Evolutionary conservation across 2,113 vertebrate genomes (phyloP), one percentile per base, ranked within the genome.

Genomic region (Empidonax traillii): DNA sequence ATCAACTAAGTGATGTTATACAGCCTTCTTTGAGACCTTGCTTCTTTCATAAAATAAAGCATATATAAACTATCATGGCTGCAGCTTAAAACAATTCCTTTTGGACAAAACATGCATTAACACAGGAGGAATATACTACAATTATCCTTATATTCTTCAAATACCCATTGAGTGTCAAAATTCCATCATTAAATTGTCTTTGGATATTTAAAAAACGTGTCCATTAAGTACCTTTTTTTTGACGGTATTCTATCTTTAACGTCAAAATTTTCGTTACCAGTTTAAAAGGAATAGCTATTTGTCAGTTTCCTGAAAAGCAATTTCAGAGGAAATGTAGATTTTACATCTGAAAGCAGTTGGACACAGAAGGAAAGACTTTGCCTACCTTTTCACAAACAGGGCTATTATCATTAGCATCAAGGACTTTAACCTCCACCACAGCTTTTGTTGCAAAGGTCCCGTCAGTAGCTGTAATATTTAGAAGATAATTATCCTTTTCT

Each of bases 391-490:
- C 98, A 43, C 99, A 99, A 21, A 99, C 97, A 30, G 99, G 99
- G 83, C 97, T 99, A 90, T 99, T 99, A 98, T 99, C 99, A 65
- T 99, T 99, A 92, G 99, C 99, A 86, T 99, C 99, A 80, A 99
- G 98, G 78, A 99, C 99, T 96, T 99, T 99, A 94, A 99, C 99
- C 92, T 99, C 99, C 53, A 99, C 99, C 24, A 98, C 93, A 24
- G 99, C 99, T 97, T 98, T 99, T 51, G 99, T 98, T 25, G 98
- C 98, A 96, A 99, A 99, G 68, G 98, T 98, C 33, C 99, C 99
- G 73, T 99, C 99, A 22, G 99, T 99, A 63, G 99, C 99, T 41
- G 99, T 99, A 95, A 99, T 98, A 92, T 99, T 99, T 52, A 99
- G 98, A 93, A 99, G 98, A 87, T 99, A 99, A 96, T 97, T 99